Conservation (phyloP, 2,888 invertebrate species). For the Acronicta leporina region DNA sequence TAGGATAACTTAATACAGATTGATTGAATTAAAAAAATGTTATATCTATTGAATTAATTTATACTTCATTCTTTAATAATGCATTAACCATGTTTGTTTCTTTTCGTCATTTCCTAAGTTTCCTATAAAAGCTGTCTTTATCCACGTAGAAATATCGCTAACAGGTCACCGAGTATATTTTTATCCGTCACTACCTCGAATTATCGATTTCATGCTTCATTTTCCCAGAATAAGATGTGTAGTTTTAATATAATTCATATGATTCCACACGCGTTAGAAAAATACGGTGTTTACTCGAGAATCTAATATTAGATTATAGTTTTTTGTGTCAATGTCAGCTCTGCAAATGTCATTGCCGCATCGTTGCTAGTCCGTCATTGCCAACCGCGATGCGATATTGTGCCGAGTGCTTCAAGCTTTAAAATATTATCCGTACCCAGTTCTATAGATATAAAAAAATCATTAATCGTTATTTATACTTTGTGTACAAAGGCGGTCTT, state of each 20-base stretch:
- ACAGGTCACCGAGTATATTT: constrained; percentile 14
- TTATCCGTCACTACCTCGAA: constrained; percentile 7
- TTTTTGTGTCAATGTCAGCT: constrained; percentile 48
- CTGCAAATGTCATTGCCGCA: constrained; percentile 47
- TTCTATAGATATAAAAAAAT: no score
- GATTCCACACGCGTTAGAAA: neutral
- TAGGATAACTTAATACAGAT: no score
- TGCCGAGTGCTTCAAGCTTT: no score
- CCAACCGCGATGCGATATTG: constrained; percentile 7
- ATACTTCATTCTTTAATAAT: no score
- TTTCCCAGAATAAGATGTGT: neutral
- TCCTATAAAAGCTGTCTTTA: neutral
- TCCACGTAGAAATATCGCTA: neutral
- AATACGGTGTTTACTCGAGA: constrained; percentile 32
- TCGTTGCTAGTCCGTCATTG: constrained; percentile 24
- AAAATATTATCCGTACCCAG: neutral
- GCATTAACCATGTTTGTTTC: no score
- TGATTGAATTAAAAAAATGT: no score
- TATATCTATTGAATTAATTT: no score
- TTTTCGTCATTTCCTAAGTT: no score
- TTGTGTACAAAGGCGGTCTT: no score
- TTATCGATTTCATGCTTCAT: constrained; percentile 7
- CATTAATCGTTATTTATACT: no score
- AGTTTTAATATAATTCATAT: constrained; percentile 1
- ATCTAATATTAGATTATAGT: constrained; percentile 35